Base-by-base conservation (phyloP, 1,140 invertebrate species). In the Temnothorax curvispinosus region DNA sequence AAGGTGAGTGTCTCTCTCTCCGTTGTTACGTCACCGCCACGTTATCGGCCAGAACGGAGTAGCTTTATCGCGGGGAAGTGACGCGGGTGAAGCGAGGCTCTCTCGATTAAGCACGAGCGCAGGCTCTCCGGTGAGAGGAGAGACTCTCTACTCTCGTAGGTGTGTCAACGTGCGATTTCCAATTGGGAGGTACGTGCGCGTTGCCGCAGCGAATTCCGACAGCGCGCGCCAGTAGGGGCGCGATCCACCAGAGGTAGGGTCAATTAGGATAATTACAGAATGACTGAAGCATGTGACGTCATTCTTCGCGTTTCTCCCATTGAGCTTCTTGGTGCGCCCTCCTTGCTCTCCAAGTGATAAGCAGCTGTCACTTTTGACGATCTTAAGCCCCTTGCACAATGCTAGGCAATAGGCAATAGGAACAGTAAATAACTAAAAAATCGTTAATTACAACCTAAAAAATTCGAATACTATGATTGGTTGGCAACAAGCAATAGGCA, bases 1-100 rank as follows among this genome's bases (percentile, higher is more conserved):
- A 74, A 82, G 80, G 80, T 82, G 80, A 82, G 80, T 74, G 78
- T 72, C 67, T 74, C 65, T 72, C 67, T 72, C 67, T 74, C 65
- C 44, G 8, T 47, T 9, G 52, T 80, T 74, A 74, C 80, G 65
- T 82, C 78, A 82, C 41, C 18, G 80, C 27, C 52, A 41, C 67
- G 41, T 74, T 82, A 85, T 85, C 74, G 74, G 82, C 9, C 74
- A 44, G 58, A 18, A 7, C 1, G 47, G 52, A 72, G 65, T 47
- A 62, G 47, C 60, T 41, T 77, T 80, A 85, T 77, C 69, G 80
- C 69, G 80, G 54, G 38, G 27, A 47, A 27, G 27, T 27, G 27
- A 27, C 27, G 27, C 27, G 27, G 27, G 27, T 27, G 27, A 27
- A 27, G 27, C 27, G 27, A 27, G 27, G 27, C 15, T 52, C 5